A percentile compares a stretch with the other conserved stretches of the same genome.
phyloP scores from a whole-genome alignment of 2,888 invertebrate species.

The Tanytarsus gracilentus region DNA sequence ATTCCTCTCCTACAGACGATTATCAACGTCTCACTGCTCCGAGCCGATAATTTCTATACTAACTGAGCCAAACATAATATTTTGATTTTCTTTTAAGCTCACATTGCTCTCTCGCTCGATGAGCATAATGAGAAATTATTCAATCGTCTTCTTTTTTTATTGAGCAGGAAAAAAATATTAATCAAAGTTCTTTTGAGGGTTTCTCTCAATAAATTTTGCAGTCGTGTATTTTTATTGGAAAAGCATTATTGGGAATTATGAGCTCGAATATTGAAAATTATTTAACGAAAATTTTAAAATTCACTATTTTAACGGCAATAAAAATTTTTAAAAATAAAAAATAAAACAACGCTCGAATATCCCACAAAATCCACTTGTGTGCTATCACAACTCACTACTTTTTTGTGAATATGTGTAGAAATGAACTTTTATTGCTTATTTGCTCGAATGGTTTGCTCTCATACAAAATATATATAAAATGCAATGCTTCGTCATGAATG shows the following conservation, averaged over 20 bases:
- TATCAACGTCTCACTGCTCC: constrained; percentile 14
- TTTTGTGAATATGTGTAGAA: not conserved
- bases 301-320: no score
- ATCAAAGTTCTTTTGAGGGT: constrained; percentile 5
- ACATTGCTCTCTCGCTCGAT: not conserved
- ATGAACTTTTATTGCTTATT: constrained; percentile 25
- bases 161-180: not conserved
- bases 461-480: not conserved
- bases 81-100: not conserved
- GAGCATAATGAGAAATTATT: constrained; percentile 15
- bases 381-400: not conserved
- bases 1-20: not conserved
- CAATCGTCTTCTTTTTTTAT: not conserved
- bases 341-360: no score
- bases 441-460: not conserved
- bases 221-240: no score
- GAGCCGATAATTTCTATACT: no score
- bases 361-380: not conserved
- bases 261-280: no score
- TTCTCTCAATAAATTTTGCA: no score
- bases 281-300: no score
- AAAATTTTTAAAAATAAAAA: no score
- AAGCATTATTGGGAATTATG: no score
- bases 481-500: not conserved
- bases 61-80: constrained; percentile 9